phyloP scores from a whole-genome alignment of 2,888 invertebrate genomes.

The Diarsia mendica region DNA sequence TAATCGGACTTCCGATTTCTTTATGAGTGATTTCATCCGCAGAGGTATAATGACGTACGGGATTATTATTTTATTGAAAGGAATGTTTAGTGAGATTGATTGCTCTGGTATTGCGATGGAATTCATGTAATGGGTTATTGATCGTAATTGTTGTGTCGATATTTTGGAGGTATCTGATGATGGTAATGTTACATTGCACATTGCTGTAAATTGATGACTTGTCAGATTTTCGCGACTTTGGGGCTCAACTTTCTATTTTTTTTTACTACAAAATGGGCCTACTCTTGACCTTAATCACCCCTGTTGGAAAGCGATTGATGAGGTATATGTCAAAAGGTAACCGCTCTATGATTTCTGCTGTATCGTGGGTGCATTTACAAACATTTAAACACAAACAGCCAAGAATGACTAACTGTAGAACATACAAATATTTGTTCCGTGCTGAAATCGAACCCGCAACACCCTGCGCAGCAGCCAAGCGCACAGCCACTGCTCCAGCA shows the following conservation, averaged over 20 bases:
- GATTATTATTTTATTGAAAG: conserved; percentile 42
- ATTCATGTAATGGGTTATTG: conserved; percentile 23
- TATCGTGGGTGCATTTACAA: too few species aligned
- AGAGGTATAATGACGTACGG: conserved; percentile 49
- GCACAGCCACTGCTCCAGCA: too few species aligned
- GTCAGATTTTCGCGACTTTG: background rate
- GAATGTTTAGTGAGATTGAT: conserved; percentile 30
- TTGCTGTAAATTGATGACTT: conserved; percentile 9
- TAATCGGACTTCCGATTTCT: conserved; percentile 67
- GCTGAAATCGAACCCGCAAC: too few species aligned
- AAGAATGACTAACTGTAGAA: too few species aligned
- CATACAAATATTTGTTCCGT: too few species aligned
- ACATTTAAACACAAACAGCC: too few species aligned
- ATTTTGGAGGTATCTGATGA: background rate
- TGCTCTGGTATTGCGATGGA: conserved; percentile 9
- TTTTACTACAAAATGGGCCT: too few species aligned
- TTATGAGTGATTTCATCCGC: conserved; percentile 60
- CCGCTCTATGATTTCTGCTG: too few species aligned
- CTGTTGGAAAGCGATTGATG: too few species aligned
- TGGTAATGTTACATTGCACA: background rate
- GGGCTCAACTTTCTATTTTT: background rate
- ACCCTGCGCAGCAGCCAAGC: too few species aligned
- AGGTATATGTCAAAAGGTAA: too few species aligned
- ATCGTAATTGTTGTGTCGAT: conserved; percentile 14
- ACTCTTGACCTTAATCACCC: too few species aligned